A percentile compares a stretch with the other conserved stretches of the same genome.
Evolutionary conservation across 2,113 vertebrate species (phyloP).

Genomic region (Zosterops japonicus): DNA sequence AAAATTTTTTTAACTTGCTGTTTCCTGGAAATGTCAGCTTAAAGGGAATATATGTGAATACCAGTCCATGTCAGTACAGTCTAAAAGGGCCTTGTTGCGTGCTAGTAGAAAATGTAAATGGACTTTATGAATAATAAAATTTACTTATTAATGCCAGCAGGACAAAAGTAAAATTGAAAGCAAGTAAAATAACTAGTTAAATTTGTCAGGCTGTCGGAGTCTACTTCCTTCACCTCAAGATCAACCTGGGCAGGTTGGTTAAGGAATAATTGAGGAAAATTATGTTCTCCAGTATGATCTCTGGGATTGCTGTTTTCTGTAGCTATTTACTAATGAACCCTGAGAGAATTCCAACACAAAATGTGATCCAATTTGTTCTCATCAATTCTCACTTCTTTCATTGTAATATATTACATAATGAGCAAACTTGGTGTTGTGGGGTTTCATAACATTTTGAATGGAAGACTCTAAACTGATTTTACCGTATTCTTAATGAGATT

Average conservation of each 20-base stretch:
- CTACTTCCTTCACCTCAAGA: neutral
- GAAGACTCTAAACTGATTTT: conserved; percentile 5
- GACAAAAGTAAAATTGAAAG: neutral
- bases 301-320: conserved; percentile 40
- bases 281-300: conserved; percentile 2
- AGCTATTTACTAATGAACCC: conserved; percentile 60
- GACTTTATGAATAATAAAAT: neutral
- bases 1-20: neutral
- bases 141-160: neutral
- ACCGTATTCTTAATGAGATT: neutral
- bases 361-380: conserved; percentile 39
- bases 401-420: conserved; percentile 23
- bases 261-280: conserved; percentile 64
- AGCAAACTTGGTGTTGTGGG: neutral
- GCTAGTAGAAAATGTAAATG: neutral
- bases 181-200: neutral
- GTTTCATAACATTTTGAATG: conserved; percentile 50
- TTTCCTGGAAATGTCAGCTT: neutral
- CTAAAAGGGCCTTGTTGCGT: neutral
- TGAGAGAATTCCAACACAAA: conserved; percentile 52
- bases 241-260: conserved; percentile 28
- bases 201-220: conserved; percentile 1
- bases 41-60: neutral
- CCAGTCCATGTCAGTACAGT: neutral
- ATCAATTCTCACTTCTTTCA: conserved; percentile 32